phyloP scores from a whole-genome alignment of 2,797 vertebrate genomes.

The Crocidura indochinensis region DNA sequence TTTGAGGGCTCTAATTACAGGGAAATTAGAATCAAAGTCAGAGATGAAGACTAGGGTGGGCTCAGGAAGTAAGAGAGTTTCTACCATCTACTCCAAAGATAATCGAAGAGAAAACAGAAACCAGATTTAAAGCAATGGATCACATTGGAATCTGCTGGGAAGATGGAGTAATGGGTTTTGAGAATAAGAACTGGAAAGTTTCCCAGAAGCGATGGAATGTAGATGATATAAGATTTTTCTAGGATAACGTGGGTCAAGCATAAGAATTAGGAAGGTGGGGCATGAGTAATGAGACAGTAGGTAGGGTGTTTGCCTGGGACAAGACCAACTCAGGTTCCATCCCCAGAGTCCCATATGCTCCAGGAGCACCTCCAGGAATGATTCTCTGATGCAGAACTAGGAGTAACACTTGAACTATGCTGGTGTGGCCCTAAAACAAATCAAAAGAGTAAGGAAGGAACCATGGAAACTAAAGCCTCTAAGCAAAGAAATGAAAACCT shows the following conservation, averaged over 20 bases:
- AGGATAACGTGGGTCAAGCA: background rate
- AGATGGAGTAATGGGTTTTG: background rate
- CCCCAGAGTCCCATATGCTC: no score
- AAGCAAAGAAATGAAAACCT: constrained; percentile 52
- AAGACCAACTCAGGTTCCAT: no score
- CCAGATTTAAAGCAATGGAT: constrained; percentile 49
- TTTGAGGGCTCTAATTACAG: constrained; percentile 72
- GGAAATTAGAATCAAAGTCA: constrained; percentile 76
- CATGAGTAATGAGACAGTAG: no score
- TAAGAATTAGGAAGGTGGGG: background rate
- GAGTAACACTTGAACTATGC: no score
- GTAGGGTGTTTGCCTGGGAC: no score
- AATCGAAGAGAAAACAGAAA: constrained; percentile 10
- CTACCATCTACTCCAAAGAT: constrained; percentile 23
- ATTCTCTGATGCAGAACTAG: no score
- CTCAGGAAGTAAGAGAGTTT: constrained; percentile 58
- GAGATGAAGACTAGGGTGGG: constrained; percentile 28
- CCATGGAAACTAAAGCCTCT: background rate
- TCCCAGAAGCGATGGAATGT: background rate
- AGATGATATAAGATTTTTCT: background rate
- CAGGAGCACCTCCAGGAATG: no score
- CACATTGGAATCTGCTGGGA: constrained; percentile 9
- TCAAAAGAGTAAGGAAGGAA: background rate
- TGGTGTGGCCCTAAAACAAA: no score
- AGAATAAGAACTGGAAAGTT: constrained; percentile 21